These are phyloP conservation scores for Drosophila lacteicornis DNA, from an alignment of 1,140 invertebrate genomes.

Conservation along the genomic window DNA sequence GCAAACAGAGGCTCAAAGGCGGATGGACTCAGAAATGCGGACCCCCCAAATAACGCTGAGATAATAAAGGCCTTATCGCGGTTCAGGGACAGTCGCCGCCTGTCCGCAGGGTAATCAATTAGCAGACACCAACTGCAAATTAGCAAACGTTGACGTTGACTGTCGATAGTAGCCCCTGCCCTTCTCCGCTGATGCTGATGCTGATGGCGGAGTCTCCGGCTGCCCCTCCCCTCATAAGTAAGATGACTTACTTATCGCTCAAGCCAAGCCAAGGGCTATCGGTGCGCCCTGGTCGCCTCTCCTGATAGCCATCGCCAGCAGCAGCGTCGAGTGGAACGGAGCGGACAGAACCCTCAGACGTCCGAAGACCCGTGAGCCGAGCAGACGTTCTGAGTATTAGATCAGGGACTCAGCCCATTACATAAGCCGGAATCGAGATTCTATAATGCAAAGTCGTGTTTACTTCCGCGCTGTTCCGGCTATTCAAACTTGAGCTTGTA, in stretches of 20 bases:
- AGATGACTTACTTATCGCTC: slow-evolving; percentile 33
- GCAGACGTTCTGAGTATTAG: slow-evolving; percentile 51
- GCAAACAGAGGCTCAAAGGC: not conserved
- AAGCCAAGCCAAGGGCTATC: slow-evolving; percentile 56
- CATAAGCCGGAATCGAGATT: not conserved
- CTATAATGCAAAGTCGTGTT: slow-evolving; percentile 9
- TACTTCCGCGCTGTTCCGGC: not conserved
- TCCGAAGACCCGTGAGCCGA: slow-evolving; percentile 57
- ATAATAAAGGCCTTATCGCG: slow-evolving; percentile 50
- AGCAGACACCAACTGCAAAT: slow-evolving; percentile 69
- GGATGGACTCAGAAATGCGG: slow-evolving; percentile 9
- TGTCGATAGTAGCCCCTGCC: slow-evolving; percentile 20
- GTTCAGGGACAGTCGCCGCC: slow-evolving; percentile 30
- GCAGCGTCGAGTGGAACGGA: slow-evolving; percentile 13
- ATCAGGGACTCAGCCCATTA: not conserved
- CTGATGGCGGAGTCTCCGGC: not conserved
- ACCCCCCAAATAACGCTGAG: slow-evolving; percentile 63
- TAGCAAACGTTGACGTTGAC: slow-evolving; percentile 60
- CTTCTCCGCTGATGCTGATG: slow-evolving; percentile 7
- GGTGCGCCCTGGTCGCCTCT: slow-evolving; percentile 48
- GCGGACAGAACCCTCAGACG: slow-evolving; percentile 50
- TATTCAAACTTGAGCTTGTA: not conserved
- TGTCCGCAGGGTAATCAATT: slow-evolving; percentile 67
- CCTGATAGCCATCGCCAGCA: slow-evolving; percentile 38
- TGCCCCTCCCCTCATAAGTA: slow-evolving; percentile 23